Percentiles rank a stretch among this genome's conserved stretches.
These are phyloP conservation scores for Tarsius wallacei DNA, from an alignment of 2,797 vertebrate genomes.

Conservation along the genomic window DNA sequence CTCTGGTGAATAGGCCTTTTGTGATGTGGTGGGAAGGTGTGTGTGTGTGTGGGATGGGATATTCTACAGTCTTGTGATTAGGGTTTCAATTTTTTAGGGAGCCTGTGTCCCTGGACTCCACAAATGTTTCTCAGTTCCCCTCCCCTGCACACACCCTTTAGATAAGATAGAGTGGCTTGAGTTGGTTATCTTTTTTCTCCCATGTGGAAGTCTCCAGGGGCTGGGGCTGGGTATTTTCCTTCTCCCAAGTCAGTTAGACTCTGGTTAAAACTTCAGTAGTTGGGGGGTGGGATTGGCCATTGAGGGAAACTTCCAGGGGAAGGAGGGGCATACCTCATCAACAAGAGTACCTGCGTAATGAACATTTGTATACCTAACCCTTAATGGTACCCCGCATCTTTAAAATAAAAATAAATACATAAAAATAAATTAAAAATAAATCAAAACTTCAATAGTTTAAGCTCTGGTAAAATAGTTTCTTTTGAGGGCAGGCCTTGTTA, in stretches of 20 bases:
- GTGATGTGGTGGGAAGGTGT: not conserved
- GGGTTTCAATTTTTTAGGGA: not conserved
- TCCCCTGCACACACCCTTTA: not conserved
- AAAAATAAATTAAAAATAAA: no score
- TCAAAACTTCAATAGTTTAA: not conserved
- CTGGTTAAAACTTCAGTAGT: not conserved
- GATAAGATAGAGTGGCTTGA: no score
- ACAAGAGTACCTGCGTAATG: no score
- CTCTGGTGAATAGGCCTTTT: fast-evolving
- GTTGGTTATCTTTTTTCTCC: not conserved
- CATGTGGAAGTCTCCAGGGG: not conserved
- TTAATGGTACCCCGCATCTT: no score
- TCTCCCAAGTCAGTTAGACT: not conserved
- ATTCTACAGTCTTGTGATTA: no score
- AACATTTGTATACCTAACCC: no score
- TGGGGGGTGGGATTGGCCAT: no score
- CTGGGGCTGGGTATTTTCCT: not conserved
- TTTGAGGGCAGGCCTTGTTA: not conserved
- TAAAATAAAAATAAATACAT: no score
- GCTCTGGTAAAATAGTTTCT: not conserved
- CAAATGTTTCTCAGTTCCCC: not conserved
- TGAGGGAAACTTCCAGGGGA: no score
- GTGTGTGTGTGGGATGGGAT: no score
- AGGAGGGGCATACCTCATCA: no score
- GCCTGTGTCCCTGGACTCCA: not conserved